Conservation (phyloP, 2,113 vertebrate species). For the Plotosus lineatus region DNA sequence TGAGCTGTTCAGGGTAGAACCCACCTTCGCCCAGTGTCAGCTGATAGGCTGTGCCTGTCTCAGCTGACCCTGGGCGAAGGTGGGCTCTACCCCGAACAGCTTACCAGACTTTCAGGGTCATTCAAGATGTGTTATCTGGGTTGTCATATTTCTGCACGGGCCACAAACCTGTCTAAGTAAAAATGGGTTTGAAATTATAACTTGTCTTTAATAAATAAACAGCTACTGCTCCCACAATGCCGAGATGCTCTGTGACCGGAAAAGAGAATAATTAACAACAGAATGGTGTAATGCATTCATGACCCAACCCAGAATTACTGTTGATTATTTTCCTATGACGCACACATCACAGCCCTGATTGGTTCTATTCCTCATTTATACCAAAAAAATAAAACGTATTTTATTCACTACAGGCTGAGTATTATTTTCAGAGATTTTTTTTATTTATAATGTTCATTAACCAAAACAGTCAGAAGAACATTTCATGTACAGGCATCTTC, state of each 20-base stretch:
- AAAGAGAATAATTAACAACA: too few species aligned
- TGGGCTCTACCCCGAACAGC: too few species aligned
- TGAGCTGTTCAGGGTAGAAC: too few species aligned
- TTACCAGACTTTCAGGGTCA: too few species aligned
- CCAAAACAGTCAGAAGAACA: conserved; percentile 85
- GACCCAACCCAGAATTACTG: too few species aligned
- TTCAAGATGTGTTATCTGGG: too few species aligned
- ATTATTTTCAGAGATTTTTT: conserved; percentile 59
- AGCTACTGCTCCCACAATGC: not conserved
- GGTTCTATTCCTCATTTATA: not conserved
- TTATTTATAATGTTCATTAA: conserved; percentile 81
- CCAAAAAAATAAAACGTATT: not conserved
- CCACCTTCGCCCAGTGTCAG: too few species aligned
- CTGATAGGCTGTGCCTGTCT: too few species aligned
- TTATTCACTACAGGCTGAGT: conserved; percentile 27
- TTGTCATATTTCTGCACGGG: too few species aligned
- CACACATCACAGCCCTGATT: not conserved
- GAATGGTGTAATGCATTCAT: too few species aligned
- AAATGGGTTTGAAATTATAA: not conserved
- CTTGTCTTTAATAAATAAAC: not conserved
- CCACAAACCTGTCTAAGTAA: not conserved
- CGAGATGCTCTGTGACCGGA: too few species aligned
- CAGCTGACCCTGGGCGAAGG: too few species aligned
- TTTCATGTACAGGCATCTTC: conserved; percentile 87
- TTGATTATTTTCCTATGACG: not conserved